Base-by-base conservation (phyloP, 2,888 invertebrate genomes). In the Lampropteryx suffumata region DNA sequence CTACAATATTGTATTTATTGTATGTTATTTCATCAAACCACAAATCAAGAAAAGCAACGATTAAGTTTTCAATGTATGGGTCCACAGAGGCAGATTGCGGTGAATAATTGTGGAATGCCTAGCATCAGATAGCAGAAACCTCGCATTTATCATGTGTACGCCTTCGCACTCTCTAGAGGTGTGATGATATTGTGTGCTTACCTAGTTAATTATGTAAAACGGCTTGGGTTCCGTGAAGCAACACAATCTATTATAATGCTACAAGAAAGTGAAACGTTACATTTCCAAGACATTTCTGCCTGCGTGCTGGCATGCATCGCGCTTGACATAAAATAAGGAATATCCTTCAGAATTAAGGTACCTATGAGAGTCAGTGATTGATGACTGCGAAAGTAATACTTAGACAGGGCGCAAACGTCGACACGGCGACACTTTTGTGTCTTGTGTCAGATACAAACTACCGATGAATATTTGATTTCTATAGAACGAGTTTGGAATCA, bases 341-440 rank as follows among this genome's bases (percentile, higher is more conserved):
- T 17, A 3, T 5, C 7, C 24, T 24, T 0, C 7, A 8, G 10
- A 34, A 34, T 21, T 5, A n/a, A 24, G 21, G 34, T 17, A 29
- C n/a, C 9, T 32, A 11, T 13, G 14, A 62, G 57, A 35, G 50
- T 11, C 50, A 55, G 67, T 74, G 77, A 76, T 77, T 70, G 74
- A 77, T 74, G 65, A 62, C 54, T 32, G 6, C 59, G 59, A 64
- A 44, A 57, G n/a, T n/a, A n/a, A n/a, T n/a, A n/a, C n/a, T n/a
- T n/a, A n/a, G n/a, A n/a, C n/a, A n/a, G n/a, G 51, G 39, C 45
- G 58, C 57, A 54, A 54, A 61, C 58, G 61, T 47, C 46, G 59
- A 52, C 42, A 57, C 60, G 67, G 64, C 61, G 64, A 69, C 65
- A 61, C n/a, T n/a, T n/a, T n/a, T n/a, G n/a, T n/a, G n/a, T n/a